These are phyloP conservation scores for Psix sp. DNA, from an alignment of 1,140 invertebrate genomes.

Conservation along the genomic window DNA sequence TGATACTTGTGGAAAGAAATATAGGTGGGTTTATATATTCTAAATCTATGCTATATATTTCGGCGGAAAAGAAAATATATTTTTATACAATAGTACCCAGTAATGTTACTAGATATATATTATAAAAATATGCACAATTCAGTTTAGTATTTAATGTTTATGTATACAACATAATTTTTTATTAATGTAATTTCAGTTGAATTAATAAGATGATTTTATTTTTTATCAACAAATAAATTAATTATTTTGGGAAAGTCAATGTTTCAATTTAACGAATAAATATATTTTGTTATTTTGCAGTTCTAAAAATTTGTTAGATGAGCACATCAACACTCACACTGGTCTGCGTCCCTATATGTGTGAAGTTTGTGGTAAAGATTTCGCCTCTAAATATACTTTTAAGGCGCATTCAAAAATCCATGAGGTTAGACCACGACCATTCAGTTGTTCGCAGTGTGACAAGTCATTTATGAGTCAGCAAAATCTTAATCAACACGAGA, in stretches of 20 bases:
- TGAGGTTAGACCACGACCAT: conserved; percentile 82
- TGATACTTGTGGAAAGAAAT: conserved; percentile 81
- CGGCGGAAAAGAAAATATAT: no score
- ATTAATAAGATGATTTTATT: no score
- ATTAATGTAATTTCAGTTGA: no score
- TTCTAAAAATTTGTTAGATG: conserved; percentile 82
- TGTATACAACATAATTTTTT: no score
- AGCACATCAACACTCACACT: conserved; percentile 84
- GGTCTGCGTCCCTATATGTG: conserved; percentile 83
- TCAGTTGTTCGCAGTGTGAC: conserved; percentile 81
- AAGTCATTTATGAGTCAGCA: conserved; percentile 87
- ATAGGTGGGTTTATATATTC: conserved; percentile 70
- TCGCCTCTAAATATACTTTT: conserved; percentile 87
- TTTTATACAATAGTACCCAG: no score
- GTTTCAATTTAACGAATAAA: conserved; percentile 3
- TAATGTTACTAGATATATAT: no score
- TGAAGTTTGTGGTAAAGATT: conserved; percentile 82
- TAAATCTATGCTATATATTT: background rate
- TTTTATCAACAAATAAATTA: no score
- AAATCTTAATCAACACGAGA: conserved; percentile 85
- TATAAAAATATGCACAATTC: no score
- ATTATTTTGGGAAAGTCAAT: background rate
- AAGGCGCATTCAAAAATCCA: conserved; percentile 87
- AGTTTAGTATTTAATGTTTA: no score
- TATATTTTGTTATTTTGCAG: conserved; percentile 66